These are phyloP conservation scores for Nansenia antarctica DNA, from an alignment of 2,113 vertebrate genomes.

Conservation along the genomic window DNA sequence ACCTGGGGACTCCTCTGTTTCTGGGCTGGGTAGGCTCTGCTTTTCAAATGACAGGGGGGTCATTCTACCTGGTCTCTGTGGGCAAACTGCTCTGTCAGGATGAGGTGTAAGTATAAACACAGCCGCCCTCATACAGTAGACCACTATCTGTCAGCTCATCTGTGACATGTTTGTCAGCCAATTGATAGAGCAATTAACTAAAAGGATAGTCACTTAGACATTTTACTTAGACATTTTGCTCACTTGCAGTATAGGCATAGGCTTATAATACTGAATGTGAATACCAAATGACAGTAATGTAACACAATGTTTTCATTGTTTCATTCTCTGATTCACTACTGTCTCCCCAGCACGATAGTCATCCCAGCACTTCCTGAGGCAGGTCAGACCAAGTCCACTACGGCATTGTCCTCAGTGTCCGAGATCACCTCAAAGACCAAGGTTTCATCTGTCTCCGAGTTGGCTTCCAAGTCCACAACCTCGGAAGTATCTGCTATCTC, in stretches of 20 bases:
- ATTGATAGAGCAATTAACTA: no score
- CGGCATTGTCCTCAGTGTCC: constrained; percentile 36
- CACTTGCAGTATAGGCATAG: no score
- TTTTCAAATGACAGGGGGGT: constrained; percentile 64
- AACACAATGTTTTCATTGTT: neutral
- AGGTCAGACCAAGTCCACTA: constrained; percentile 46
- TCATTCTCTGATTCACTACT: neutral
- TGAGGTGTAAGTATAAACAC: constrained; percentile 52
- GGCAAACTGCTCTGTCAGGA: constrained; percentile 50
- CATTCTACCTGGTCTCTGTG: constrained; percentile 72
- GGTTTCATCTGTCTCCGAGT: constrained; percentile 59
- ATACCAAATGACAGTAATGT: no score
- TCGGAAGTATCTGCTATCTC: constrained; percentile 54
- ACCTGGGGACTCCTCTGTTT: constrained; percentile 77
- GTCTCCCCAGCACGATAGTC: constrained; percentile 37
- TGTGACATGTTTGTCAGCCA: no score
- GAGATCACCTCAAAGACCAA: constrained; percentile 57
- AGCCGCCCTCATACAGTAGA: neutral
- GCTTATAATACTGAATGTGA: no score
- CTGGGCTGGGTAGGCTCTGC: constrained; percentile 75
- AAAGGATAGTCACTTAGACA: neutral
- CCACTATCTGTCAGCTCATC: no score
- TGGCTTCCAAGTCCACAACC: constrained; percentile 42
- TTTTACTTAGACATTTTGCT: neutral
- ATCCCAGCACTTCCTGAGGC: constrained; percentile 24